Conservation (phyloP, 1,140 invertebrate genomes). For the Helicoverpa armigera region DNA sequence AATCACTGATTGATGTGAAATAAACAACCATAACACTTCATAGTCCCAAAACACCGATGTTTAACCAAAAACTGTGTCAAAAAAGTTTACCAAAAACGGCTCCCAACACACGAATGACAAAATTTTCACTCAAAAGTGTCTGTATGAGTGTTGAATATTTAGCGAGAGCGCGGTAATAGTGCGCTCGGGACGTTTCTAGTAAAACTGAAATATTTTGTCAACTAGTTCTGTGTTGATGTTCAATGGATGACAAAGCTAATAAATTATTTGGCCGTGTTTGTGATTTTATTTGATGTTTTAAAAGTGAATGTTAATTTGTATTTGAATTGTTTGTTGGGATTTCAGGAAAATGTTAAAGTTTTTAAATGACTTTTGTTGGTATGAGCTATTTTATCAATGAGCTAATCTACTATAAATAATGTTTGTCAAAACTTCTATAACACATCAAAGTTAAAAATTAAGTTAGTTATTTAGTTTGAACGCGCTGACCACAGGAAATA, state of each 20-base stretch:
- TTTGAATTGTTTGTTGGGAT: too few relatives aligned
- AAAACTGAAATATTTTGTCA: not conserved
- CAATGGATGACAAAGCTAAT: not conserved
- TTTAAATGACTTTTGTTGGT: too few relatives aligned
- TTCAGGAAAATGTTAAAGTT: too few relatives aligned
- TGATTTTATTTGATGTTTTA: too few relatives aligned
- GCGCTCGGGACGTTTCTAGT: not conserved
- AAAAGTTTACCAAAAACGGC: not conserved
- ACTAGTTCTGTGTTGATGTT: conserved; percentile 7
- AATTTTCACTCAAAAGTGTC: conserved; percentile 3
- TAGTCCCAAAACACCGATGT: not conserved
- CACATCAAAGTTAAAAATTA: too few relatives aligned
- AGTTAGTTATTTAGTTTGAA: too few relatives aligned
- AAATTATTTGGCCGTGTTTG: not conserved
- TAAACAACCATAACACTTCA: not conserved
- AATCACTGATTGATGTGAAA: not conserved
- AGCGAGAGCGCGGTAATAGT: conserved; percentile 2
- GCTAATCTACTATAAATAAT: too few relatives aligned
- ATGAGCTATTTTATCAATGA: too few relatives aligned
- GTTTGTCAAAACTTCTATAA: too few relatives aligned
- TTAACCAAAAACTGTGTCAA: not conserved
- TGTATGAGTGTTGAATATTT: conserved; percentile 15
- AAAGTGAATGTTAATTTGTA: too few relatives aligned
- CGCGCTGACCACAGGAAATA: too few relatives aligned
- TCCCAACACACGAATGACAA: not conserved